Evolutionary conservation across 1,140 invertebrate genomes (phyloP).

Genomic region (Amphibalanus amphitrite): DNA sequence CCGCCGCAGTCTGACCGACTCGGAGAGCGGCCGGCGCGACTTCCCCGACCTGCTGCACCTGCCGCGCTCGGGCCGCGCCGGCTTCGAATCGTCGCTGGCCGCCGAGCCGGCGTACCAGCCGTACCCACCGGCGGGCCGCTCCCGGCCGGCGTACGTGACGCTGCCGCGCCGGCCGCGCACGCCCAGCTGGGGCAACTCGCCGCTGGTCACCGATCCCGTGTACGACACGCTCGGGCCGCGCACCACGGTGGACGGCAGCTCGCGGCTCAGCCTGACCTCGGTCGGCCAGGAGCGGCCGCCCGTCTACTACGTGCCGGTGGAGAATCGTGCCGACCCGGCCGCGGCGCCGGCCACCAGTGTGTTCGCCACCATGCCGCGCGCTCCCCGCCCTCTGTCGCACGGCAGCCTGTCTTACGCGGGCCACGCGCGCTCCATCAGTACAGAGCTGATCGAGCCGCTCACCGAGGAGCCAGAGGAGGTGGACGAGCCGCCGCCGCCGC

Average conservation of each 20-base stretch:
- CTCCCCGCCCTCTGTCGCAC: neutral
- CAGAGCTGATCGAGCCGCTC: constrained; percentile 3
- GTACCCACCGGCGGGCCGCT: constrained; percentile 47
- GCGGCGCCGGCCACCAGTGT: neutral
- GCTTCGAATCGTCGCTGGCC: constrained; percentile 7
- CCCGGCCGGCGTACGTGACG: constrained; percentile 32
- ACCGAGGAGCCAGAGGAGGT: neutral
- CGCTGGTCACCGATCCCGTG: constrained; percentile 40
- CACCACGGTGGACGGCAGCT: constrained; percentile 69
- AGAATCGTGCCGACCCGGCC: too few relatives aligned
- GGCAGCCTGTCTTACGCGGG: neutral
- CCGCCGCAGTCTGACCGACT: constrained; percentile 32
- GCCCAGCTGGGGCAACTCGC: constrained; percentile 43
- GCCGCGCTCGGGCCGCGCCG: constrained; percentile 10
- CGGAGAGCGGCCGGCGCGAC: constrained; percentile 29
- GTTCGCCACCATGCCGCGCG: constrained; percentile 3
- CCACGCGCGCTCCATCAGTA: neutral
- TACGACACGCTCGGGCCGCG: constrained; percentile 80
- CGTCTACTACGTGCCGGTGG: neutral
- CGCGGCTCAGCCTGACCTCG: constrained; percentile 46
- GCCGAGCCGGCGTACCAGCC: constrained; percentile 7
- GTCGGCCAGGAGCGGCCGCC: neutral
- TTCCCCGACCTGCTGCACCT: constrained; percentile 56
- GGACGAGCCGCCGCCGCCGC: neutral
- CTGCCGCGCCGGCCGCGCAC: constrained; percentile 60